These are phyloP conservation scores for Hipparchia sbordonii DNA, from an alignment of 2,888 invertebrate genomes.

Conservation along the genomic window DNA sequence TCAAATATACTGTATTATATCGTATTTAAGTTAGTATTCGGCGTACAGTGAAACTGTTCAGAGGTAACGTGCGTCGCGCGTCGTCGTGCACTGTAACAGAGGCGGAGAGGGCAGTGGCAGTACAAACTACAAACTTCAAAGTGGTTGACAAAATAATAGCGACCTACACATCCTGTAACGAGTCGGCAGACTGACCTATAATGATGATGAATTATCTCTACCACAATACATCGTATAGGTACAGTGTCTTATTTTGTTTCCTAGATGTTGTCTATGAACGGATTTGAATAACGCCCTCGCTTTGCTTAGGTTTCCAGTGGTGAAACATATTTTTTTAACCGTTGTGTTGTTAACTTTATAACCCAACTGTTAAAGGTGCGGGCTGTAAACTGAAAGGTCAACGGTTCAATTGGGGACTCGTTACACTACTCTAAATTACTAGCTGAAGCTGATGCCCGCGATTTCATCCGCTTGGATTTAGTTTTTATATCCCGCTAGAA, in stretches of 20 bases:
- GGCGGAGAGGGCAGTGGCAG: constrained; percentile 48
- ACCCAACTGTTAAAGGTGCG: too few relatives aligned
- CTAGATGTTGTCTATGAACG: neutral
- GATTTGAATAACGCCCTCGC: too few relatives aligned
- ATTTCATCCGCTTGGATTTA: too few relatives aligned
- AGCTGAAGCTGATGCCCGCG: too few relatives aligned
- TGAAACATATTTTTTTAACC: too few relatives aligned
- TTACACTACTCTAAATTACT: too few relatives aligned
- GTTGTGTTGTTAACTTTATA: too few relatives aligned
- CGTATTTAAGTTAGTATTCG: neutral
- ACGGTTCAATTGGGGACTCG: too few relatives aligned
- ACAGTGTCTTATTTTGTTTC: constrained; percentile 28
- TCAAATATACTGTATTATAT: neutral
- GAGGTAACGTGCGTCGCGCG: constrained; percentile 46
- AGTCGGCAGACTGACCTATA: constrained; percentile 45
- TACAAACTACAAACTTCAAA: constrained; percentile 44
- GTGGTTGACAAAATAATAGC: constrained; percentile 65
- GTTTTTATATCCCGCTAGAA: too few relatives aligned
- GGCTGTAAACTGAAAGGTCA: too few relatives aligned
- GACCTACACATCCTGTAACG: constrained; percentile 60
- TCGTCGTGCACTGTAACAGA: constrained; percentile 43
- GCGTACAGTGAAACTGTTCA: neutral
- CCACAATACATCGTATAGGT: constrained; percentile 32
- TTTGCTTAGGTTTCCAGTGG: too few relatives aligned
- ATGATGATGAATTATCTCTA: constrained; percentile 39